These are phyloP conservation scores for Hydrotaea diabolus DNA, from an alignment of 2,888 invertebrate genomes.

Conservation along the genomic window DNA sequence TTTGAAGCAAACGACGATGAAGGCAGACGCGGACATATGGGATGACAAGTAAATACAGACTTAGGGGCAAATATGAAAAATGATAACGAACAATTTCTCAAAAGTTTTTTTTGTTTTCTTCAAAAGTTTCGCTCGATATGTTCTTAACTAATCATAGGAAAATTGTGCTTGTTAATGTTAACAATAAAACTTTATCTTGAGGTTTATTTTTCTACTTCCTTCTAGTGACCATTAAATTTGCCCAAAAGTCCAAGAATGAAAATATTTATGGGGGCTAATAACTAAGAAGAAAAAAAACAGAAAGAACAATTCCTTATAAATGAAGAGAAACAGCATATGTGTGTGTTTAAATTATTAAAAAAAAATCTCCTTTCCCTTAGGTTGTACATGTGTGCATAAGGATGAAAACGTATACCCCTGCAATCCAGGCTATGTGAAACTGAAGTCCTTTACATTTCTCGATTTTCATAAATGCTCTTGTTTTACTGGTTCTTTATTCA, in stretches of 20 bases:
- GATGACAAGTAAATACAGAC: constrained; percentile 16
- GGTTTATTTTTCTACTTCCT: background rate
- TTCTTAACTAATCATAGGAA: background rate
- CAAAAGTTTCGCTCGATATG: background rate
- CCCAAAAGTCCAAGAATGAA: background rate
- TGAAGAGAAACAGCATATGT: background rate
- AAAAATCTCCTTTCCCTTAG: too few species aligned
- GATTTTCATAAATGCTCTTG: background rate
- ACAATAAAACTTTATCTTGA: constrained; percentile 11
- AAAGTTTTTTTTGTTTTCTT: background rate
- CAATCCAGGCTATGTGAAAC: background rate
- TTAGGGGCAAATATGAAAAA: constrained; percentile 13
- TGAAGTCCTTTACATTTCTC: background rate
- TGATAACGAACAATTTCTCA: constrained; percentile 7
- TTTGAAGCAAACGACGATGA: too few species aligned
- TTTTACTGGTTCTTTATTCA: constrained; percentile 34
- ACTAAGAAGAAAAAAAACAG: background rate
- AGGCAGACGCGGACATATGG: background rate
- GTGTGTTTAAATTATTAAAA: background rate
- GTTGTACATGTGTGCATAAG: background rate
- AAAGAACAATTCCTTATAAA: too few species aligned
- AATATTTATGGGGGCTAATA: constrained; percentile 2
- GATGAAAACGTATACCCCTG: background rate
- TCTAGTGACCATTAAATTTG: constrained; percentile 13
- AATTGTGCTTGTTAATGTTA: constrained; percentile 15